Base-by-base conservation (phyloP, 1,140 invertebrate species). In the Maniola jurtina region DNA sequence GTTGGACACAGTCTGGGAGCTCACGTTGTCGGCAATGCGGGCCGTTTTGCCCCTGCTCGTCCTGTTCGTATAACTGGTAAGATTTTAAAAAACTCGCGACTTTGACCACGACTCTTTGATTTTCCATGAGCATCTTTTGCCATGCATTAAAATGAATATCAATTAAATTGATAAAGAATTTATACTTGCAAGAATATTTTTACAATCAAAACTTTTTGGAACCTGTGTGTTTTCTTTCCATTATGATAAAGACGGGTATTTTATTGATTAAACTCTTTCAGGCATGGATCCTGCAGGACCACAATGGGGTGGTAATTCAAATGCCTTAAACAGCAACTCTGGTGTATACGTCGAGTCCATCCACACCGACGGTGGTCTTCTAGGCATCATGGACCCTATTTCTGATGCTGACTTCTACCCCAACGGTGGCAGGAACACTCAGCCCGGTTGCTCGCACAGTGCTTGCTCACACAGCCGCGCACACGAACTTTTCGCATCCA, bases 1-100 rank as follows among this genome's bases (percentile, higher is more conserved):
- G 96, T 98, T 73, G 97, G 97, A 0, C 97, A 97, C 86, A 95
- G 95, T 52, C 16, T 52, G 14, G 81, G 82, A 3, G 81, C 81
- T 57, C 77, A 82, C 33, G 75, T 85, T 10, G 73, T 88, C 42
- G 84, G 85, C 5, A 79, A 79, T 36, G 81, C 86, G 52, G 96
- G 95, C 0, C 91, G 92, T 85, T 13, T 81, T 74, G 3, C 84
- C 86, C 15, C 78, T 76, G 59, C 58, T 16, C 58, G 56, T 11
- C 52, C 73, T 3, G 48, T 45, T 16, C 69, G 76, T 36, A 57
- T 81, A 0, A 81, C 79, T 38, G 79, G 79, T 80, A 61, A 64
- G 47, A 15, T n/a, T n/a, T n/a, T n/a, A n/a, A n/a, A n/a, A n/a
- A n/a, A n/a, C n/a, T n/a, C n/a, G n/a, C n/a, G n/a, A n/a, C n/a